Evolutionary conservation across 1,140 invertebrate species (phyloP).

Genomic region (Reticulitermes speratus): DNA sequence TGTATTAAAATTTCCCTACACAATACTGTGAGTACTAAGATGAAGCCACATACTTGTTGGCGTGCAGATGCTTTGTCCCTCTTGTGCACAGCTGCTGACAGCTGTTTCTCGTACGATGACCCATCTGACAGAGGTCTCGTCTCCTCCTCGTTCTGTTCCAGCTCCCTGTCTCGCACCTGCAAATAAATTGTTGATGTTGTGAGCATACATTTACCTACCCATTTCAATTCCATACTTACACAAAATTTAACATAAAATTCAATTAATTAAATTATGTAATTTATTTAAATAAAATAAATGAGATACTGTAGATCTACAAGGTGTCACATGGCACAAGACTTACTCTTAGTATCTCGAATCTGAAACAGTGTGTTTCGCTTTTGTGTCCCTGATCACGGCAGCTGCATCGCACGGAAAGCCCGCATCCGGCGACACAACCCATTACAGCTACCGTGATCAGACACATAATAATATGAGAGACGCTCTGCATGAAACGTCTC

Average conservation of each 20-base stretch:
- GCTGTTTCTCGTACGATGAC: constrained; percentile 49
- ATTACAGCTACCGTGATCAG: too few relatives aligned
- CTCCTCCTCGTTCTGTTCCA: constrained; percentile 45
- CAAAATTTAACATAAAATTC: background rate
- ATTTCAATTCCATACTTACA: background rate
- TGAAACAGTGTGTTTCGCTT: too few relatives aligned
- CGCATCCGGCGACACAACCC: too few relatives aligned
- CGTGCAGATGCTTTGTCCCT: constrained; percentile 24
- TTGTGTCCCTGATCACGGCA: too few relatives aligned
- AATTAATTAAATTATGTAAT: background rate
- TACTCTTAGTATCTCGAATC: too few relatives aligned
- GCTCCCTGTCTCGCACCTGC: constrained; percentile 45
- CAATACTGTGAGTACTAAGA: background rate
- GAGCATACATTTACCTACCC: constrained; percentile 22
- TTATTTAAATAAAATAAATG: background rate
- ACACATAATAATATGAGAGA: too few relatives aligned
- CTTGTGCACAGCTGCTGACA: background rate
- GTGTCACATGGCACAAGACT: too few relatives aligned
- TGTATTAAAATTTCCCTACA: background rate
- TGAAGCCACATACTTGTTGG: background rate
- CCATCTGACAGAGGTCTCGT: constrained; percentile 59
- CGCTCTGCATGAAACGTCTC: too few relatives aligned
- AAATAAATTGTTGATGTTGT: constrained; percentile 24
- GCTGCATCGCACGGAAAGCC: too few relatives aligned
- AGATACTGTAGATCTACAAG: too few relatives aligned